Base-by-base conservation (phyloP, 2,797 vertebrate species). In the Sarcophilus harrisii region DNA sequence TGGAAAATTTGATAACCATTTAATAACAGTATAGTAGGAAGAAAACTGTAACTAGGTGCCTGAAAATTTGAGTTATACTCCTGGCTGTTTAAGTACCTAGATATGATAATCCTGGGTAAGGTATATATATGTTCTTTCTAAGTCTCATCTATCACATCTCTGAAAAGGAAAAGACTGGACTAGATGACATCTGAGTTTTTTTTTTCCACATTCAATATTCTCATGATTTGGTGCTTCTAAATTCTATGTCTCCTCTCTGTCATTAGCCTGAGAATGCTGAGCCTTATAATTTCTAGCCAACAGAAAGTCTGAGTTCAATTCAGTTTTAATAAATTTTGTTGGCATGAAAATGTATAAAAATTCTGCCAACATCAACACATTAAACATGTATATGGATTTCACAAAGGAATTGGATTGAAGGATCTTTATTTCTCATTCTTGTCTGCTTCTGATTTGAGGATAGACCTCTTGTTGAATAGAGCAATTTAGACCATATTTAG, bases 361-460 rank as follows among this genome's bases (percentile, higher is more conserved):
- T 91, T 92, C 90, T 54, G 32, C 29, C 62, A 93, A 38, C 45
- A 91, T 92, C 30, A 66, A 28, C 49, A 55, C n/a, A 94, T 95
- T 92, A 57, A 90, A 62, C 73, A 81, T 81, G 73, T 93, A 62
- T 49, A 45, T 91, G 24, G 92, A 52, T 94, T 97, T 92, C 94
- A 60, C 49, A 59, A 95, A 59, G 6, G 30, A 38, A 13, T 73
- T 54, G 8, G 90, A 93, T 45, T 92, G 14, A 30, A 91, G 10
- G 92, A 9, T 92, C 16, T 45, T 45, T 0, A 0, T 3, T 95
- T 96, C 16, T 91, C n/a, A 60, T 54, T 59, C 30, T 14, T 91
- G 11, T 73, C 52, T 62, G 3, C 95, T 94, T 95, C 30, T 97
- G 49, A 90, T 92, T 96, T 95, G 49, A 94, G 87, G 58, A 81